Base-by-base conservation (phyloP, 92 coral and sea anemone genomes). In the Isaurus tuberculatus region DNA sequence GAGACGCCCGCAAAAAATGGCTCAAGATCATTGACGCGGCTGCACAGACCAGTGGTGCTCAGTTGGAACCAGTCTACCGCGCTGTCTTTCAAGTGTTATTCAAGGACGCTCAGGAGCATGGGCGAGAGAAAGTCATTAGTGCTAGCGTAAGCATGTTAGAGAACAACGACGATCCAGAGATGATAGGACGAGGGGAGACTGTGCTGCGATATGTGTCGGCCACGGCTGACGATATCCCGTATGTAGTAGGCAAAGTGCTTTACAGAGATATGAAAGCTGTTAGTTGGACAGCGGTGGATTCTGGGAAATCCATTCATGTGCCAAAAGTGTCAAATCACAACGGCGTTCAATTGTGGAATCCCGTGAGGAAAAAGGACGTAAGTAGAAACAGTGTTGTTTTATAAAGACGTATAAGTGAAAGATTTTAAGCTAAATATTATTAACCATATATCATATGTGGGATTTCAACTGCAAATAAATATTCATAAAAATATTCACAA, bases 11-110 rank as follows among this genome's bases (percentile, higher is more conserved):
- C 22, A 94, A 94, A 81, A 80, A 87, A 22, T 95, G 98, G 98
- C 82, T 95, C 73, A 88, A 91, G 37, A 88, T 88, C 83, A 94
- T 95, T 68, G 98, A 94, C 72, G 90, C 87, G 32, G 95, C 98
- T 17, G 96, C 98, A n/a, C 97, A 92, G 85, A 94, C 98, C 49
- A 92, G 98, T 36, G 98, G 93, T 46, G 98, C 98, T 27, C 91
- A 90, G 27, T 86, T 95, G 46, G 98, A 95, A 70, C 96, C 96
- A 81, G 98, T 95, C 88, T 95, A 94, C 90, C 88, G 89, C 79
- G 98, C 98, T 48, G 91, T 89, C 68, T 95, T 91, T 67, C 94
- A 92, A 55, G 98, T 94, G 36, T 88, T 95, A 29, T 86, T 83
- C 79, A 94, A 91, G 81, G 98, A 95, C 81, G 96, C 98, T 22